phyloP scores from a whole-genome alignment of 2,113 vertebrate species.

The Cygnus atratus region DNA sequence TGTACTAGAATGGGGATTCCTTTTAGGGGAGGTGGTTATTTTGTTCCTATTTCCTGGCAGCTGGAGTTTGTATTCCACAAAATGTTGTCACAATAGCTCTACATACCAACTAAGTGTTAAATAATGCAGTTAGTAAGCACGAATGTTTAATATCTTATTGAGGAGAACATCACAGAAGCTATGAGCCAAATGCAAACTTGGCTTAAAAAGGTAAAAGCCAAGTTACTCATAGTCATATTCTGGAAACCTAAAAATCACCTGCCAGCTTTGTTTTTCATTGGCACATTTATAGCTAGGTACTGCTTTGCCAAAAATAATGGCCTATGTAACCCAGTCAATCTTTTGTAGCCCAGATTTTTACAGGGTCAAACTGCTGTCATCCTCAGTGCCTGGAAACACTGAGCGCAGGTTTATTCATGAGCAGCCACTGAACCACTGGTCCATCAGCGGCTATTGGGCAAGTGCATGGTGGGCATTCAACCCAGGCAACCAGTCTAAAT shows the following conservation, averaged over 20 bases:
- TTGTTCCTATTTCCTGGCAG: background rate
- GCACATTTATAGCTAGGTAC: background rate
- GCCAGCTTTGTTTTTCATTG: background rate
- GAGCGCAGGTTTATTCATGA: background rate
- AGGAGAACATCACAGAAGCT: background rate
- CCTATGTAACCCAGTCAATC: background rate
- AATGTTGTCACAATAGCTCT: background rate
- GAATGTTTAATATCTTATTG: background rate
- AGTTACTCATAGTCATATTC: background rate
- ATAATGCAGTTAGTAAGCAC: background rate
- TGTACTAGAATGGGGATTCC: background rate
- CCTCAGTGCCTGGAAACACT: background rate
- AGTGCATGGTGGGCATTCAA: accelerated
- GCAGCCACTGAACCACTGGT: background rate
- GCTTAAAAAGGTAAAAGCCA: background rate
- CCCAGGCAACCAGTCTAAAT: background rate
- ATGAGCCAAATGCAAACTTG: background rate
- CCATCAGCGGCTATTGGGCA: background rate
- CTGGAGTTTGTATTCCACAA: background rate
- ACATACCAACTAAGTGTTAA: background rate
- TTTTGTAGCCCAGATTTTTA: background rate
- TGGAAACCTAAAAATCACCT: background rate
- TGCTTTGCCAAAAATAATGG: background rate
- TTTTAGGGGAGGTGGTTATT: background rate
- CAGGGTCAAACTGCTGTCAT: background rate